Evolutionary conservation across 2,888 invertebrate genomes (phyloP).

Genomic region (Hyposoter dolosus): DNA sequence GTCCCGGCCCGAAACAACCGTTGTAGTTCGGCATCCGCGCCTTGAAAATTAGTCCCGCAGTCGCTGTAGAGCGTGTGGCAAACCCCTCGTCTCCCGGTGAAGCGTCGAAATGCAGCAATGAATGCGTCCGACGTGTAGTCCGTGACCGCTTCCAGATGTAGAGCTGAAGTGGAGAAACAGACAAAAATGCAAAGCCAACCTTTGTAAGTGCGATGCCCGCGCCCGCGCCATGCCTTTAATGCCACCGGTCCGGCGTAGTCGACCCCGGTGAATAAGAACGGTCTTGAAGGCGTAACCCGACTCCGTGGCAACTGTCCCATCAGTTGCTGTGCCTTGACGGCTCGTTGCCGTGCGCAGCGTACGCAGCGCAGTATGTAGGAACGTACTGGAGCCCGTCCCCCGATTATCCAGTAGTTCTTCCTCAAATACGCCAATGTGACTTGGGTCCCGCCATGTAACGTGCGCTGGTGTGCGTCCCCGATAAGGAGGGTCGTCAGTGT

Average conservation of each 20-base stretch:
- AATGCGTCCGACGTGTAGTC: constrained; percentile 23
- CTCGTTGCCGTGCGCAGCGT: constrained; percentile 34
- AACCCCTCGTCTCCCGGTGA: background rate
- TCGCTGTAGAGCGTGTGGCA: background rate
- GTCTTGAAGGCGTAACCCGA: constrained; percentile 47
- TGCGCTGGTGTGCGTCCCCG: constrained; percentile 42
- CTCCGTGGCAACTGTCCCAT: constrained; percentile 75
- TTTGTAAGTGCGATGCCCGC: background rate
- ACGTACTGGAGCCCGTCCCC: constrained; percentile 58
- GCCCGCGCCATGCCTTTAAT: constrained; percentile 4
- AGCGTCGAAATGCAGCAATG: constrained; percentile 28
- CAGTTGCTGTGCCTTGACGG: constrained; percentile 63
- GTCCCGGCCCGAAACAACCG: background rate
- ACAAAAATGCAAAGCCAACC: constrained; percentile 71
- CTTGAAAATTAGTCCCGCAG: background rate
- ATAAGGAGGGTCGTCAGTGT: constrained; percentile 42
- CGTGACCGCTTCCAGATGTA: constrained; percentile 22
- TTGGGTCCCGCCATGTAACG: constrained; percentile 64
- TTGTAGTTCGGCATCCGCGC: background rate
- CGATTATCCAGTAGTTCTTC: constrained; percentile 65
- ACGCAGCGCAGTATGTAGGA: constrained; percentile 58
- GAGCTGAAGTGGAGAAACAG: constrained; percentile 71
- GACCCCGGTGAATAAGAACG: constrained; percentile 32
- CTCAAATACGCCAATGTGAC: constrained; percentile 39
- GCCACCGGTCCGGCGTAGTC: constrained; percentile 31